These are phyloP conservation scores for Eidolon dupreanum DNA, from an alignment of 2,797 vertebrate species.

Conservation along the genomic window DNA sequence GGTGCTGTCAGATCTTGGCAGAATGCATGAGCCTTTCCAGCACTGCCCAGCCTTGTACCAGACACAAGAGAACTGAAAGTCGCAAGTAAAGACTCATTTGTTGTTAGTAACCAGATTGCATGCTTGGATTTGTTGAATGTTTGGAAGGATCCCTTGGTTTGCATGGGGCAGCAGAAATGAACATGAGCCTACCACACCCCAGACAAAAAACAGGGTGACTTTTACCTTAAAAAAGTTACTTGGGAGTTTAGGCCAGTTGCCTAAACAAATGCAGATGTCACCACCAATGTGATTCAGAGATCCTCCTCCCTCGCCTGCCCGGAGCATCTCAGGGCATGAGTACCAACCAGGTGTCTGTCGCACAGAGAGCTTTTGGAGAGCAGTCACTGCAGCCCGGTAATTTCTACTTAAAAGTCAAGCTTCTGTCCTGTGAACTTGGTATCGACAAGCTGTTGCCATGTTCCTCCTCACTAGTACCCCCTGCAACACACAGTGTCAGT, in stretches of 20 bases:
- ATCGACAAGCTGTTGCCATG: background rate
- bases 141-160: conserved; percentile 59
- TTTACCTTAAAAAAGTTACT: conserved; percentile 21
- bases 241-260: conserved; percentile 15
- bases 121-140: conserved; percentile 53
- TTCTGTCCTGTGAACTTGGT: background rate
- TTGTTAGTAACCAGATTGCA: conserved; percentile 79
- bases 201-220: conserved; percentile 63
- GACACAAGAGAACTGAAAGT: conserved; percentile 60
- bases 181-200: conserved; percentile 61
- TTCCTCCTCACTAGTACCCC: background rate
- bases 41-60: conserved; percentile 58
- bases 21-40: background rate
- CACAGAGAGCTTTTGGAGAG: background rate
- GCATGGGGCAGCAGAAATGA: conserved; percentile 46
- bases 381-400: background rate
- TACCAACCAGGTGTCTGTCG: too few relatives aligned
- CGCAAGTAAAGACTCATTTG: conserved; percentile 55
- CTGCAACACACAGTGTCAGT: background rate
- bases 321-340: background rate
- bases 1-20: conserved; percentile 50
- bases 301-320: background rate
- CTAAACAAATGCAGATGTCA: conserved; percentile 66
- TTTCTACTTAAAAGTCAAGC: background rate
- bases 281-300: background rate